Base-by-base conservation (phyloP, 2,797 vertebrate species). In the Pseudochaenichthys georgianus region DNA sequence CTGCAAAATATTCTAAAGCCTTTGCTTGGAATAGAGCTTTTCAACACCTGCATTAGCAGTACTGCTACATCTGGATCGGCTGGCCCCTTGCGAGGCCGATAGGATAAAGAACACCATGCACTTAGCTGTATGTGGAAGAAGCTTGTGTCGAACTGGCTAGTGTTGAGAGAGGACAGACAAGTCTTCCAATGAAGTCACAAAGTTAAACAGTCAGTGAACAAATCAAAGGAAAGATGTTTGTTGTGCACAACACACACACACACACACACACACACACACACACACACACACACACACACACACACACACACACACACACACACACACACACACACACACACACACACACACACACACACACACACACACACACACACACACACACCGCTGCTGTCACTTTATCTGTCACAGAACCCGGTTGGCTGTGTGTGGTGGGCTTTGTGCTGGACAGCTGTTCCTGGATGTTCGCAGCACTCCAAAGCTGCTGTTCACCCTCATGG, bases 381-480 rank as follows among this genome's bases (percentile, higher is more conserved):
- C 31, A 34, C 5, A 7, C 92, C 23, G 23, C 23, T 23, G 90
- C 88, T 87, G 88, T 82, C 61, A 95, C 92, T 87, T 88, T 86
- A 92, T 87, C 92, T 93, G 93, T 95, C 93, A 86, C 78, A 53
- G 93, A 78, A 81, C 93, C 80, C 38, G 34, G 88, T 87, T 91
- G 90, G 88, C 89, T 91, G 91, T 93, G 78, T 77, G 34, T 69
- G 85, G 82, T 88, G 90, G 90, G 5, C 34, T 34, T 34, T 34
- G 34, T 87, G 82, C 90, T 95, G 94, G 92, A 90, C 96, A 28
- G 28, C 3, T 23, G 23, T 23, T 23, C 23, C 23, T 23, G 95
- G 95, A 86, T 95, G 92, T 95, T 94, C 94, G 94, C 95, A 93
- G 94, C 94, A 95, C 94, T 94, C 95, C 73, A 38, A 53, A 54